Conservation (phyloP, 2,113 vertebrate genomes). For the Dromiciops gliroides region DNA sequence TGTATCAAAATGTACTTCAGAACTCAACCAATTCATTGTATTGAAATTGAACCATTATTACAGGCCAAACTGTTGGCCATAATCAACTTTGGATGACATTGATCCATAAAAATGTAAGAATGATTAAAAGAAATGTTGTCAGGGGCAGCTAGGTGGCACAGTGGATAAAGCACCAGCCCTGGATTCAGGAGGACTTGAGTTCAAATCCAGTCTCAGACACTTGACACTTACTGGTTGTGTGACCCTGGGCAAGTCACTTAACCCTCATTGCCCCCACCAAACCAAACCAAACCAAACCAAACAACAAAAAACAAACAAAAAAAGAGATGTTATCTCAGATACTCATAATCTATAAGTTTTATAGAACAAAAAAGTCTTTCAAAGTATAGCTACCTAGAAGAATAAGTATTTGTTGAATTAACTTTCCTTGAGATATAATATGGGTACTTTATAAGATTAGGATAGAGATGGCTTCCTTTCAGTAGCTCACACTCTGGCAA, state of each 20-base stretch:
- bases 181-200: too few relatives aligned
- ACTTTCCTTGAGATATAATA: not conserved
- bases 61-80: not conserved
- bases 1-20: not conserved
- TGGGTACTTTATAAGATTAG: not conserved
- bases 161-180: too few relatives aligned
- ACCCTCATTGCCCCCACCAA: too few relatives aligned
- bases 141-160: too few relatives aligned
- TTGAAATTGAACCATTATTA: not conserved
- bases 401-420: not conserved
- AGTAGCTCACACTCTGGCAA: not conserved
- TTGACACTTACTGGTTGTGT: too few relatives aligned
- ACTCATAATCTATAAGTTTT: not conserved
- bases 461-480: not conserved
- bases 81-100: not conserved
- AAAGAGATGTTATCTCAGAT: not conserved
- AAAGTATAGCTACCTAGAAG: not conserved
- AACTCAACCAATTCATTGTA: not conserved
- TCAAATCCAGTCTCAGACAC: too few relatives aligned
- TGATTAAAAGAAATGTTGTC: too few relatives aligned
- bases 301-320: too few relatives aligned
- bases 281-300: too few relatives aligned
- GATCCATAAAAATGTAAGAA: not conserved
- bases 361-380: not conserved
- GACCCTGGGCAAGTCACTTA: too few relatives aligned